Percentiles rank a stretch among this genome's conserved stretches.
Evolutionary conservation across 2,113 vertebrate genomes (phyloP).

Genomic region (Alouatta palliata): DNA sequence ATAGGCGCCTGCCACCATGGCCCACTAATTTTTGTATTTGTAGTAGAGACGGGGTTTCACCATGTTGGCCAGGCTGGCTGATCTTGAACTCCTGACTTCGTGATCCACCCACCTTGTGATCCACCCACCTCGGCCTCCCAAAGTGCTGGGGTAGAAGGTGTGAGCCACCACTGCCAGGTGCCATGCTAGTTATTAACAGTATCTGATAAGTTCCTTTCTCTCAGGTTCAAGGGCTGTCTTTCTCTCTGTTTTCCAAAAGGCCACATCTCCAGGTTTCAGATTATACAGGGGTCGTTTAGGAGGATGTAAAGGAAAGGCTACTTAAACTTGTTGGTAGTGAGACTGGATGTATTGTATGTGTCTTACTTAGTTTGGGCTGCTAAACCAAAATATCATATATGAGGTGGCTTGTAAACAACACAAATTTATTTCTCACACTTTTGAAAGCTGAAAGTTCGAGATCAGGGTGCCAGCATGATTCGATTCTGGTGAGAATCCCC

Average conservation of each 20-base stretch:
- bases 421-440: no score
- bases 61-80: no score
- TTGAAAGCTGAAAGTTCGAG: no score
- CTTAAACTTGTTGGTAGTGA: neutral
- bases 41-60: no score
- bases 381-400: neutral
- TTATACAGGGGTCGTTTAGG: neutral
- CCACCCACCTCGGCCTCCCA: no score
- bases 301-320: neutral
- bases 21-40: no score
- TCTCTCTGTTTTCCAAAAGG: neutral
- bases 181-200: neutral
- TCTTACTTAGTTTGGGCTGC: neutral
- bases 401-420: neutral
- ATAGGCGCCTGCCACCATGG: no score
- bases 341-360: neutral
- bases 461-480: no score
- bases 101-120: no score
- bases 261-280: neutral
- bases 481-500: neutral
- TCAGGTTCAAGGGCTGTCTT: neutral
- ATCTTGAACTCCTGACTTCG: no score
- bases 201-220: neutral
- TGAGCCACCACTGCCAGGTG: no score
- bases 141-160: no score